These are phyloP conservation scores for Bombylius discolor DNA, from an alignment of 2,888 invertebrate species.

Conservation along the genomic window DNA sequence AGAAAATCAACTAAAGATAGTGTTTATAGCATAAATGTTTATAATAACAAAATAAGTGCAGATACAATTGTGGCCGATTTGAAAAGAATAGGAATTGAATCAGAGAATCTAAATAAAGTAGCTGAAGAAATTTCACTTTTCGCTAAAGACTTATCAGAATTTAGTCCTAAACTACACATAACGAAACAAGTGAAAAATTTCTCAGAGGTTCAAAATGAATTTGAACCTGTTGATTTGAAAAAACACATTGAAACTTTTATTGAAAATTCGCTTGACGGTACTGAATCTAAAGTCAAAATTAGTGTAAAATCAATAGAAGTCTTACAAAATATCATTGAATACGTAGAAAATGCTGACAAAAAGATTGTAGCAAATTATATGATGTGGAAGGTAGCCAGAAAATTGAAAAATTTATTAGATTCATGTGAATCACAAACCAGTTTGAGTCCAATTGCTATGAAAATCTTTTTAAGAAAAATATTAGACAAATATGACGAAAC, in stretches of 20 bases:
- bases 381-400: neutral
- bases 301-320: neutral
- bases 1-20: too few relatives aligned
- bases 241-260: neutral
- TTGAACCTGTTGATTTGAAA: neutral
- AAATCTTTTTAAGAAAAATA: neutral
- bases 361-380: neutral
- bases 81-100: neutral
- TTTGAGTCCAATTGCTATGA: neutral
- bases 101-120: neutral
- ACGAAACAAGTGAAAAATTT: neutral
- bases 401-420: too few relatives aligned
- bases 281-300: neutral
- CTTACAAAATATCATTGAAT: neutral
- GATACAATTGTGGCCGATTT: too few relatives aligned
- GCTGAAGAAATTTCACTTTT: neutral
- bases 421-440: neutral
- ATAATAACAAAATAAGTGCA: too few relatives aligned
- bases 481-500: neutral
- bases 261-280: neutral
- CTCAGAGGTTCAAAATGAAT: neutral
- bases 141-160: neutral
- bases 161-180: neutral
- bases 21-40: too few relatives aligned
- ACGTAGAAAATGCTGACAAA: neutral